Conservation (phyloP, 2,113 vertebrate species). For the Neomonachus schauinslandi region DNA sequence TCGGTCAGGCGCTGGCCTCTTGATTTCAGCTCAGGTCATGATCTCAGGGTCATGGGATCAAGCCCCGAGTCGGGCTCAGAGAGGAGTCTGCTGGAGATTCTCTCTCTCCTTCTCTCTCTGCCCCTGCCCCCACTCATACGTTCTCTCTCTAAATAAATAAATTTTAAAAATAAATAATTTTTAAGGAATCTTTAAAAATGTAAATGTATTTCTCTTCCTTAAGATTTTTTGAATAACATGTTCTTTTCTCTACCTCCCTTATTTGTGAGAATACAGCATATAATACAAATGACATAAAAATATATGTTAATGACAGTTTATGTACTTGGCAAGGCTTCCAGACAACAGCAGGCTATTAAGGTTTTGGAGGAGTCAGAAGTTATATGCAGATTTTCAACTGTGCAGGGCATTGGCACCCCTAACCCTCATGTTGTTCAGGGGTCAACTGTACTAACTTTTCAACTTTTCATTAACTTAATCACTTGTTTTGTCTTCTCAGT, state of each 20-base stretch:
- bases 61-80: background rate
- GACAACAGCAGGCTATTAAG: background rate
- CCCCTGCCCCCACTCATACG: background rate
- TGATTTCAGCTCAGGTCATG: background rate
- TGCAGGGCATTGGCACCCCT: background rate
- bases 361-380: background rate
- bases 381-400: background rate
- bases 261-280: background rate
- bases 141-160: background rate
- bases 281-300: background rate
- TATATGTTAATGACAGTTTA: background rate
- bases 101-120: background rate
- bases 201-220: background rate
- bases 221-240: background rate
- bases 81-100: background rate
- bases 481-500: conserved; percentile 85
- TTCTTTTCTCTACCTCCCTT: background rate
- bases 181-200: background rate
- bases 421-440: background rate
- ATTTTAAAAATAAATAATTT: too few species aligned
- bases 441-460: background rate
- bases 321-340: background rate
- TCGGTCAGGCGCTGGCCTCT: background rate
- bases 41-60: background rate
- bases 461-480: background rate